A percentile compares a stretch with the other conserved stretches of the same genome.
phyloP scores from a whole-genome alignment of 2,113 vertebrate genomes.

The Tachycineta bicolor region DNA sequence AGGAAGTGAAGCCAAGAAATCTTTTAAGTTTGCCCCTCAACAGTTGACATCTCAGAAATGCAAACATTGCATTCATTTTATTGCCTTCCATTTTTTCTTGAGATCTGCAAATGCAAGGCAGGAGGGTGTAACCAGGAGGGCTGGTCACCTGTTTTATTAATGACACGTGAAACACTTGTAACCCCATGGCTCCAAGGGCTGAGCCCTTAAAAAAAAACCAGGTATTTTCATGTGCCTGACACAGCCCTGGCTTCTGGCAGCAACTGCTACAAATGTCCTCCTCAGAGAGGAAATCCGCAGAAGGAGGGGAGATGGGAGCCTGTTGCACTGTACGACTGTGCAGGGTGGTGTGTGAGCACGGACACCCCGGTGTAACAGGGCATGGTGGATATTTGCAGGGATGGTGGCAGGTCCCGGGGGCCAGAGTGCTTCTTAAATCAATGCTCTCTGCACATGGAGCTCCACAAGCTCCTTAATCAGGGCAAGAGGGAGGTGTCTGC shows the following conservation, averaged over 20 bases:
- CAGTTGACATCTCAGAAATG: fast-evolving
- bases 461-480: neutral
- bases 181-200: neutral
- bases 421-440: neutral
- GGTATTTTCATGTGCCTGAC: neutral
- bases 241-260: neutral
- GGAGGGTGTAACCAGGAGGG: neutral
- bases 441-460: fast-evolving
- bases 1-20: neutral
- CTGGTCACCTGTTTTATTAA: neutral
- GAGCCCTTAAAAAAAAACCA: neutral
- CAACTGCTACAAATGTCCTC: neutral
- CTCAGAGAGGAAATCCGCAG: neutral
- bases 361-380: neutral
- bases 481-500: neutral
- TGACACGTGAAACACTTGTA: neutral
- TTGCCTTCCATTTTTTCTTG: neutral
- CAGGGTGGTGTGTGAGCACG: neutral
- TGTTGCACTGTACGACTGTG: fast-evolving
- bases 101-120: neutral
- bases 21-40: neutral
- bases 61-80: neutral
- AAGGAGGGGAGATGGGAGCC: neutral
- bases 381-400: neutral
- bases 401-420: neutral